These are phyloP conservation scores for Aspidiotus rigidus DNA, from an alignment of 2,888 invertebrate genomes.

Conservation along the genomic window DNA sequence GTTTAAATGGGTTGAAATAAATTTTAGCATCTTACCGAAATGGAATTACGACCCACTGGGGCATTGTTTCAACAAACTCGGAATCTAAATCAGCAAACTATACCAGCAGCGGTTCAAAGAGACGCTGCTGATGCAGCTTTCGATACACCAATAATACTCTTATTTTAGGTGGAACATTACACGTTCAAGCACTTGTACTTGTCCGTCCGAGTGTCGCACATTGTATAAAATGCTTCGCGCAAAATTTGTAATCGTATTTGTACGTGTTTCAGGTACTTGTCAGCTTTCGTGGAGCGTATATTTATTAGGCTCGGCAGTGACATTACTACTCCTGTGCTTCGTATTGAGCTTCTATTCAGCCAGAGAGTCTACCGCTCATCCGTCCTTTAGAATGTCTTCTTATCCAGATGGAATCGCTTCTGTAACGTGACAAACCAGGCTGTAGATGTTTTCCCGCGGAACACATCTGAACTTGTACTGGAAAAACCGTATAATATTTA, in stretches of 20 bases:
- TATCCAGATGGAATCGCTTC: constrained; percentile 30
- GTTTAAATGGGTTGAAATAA: too few species aligned
- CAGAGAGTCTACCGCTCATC: constrained; percentile 40
- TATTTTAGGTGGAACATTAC: too few species aligned
- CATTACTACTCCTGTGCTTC: constrained; percentile 49
- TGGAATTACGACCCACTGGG: not conserved
- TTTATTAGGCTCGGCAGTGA: constrained; percentile 48
- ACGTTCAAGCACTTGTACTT: too few species aligned
- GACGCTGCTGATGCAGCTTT: too few species aligned
- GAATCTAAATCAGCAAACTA: too few species aligned
- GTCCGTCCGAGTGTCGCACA: too few species aligned
- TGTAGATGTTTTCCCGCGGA: not conserved
- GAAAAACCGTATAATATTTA: too few species aligned
- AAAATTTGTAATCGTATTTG: constrained; percentile 18
- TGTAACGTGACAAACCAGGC: constrained; percentile 27
- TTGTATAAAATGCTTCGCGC: constrained; percentile 15
- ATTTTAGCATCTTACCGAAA: not conserved
- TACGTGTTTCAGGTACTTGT: constrained; percentile 47
- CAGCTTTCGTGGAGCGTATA: constrained; percentile 52
- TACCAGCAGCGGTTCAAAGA: too few species aligned
- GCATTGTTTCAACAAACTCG: not conserved
- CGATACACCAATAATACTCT: too few species aligned
- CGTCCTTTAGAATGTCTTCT: constrained; percentile 31
- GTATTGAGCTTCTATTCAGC: constrained; percentile 52
- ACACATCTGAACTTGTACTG: not conserved